Evolutionary conservation across 2,113 vertebrate species (phyloP).

Genomic region (Oryzias woworae): DNA sequence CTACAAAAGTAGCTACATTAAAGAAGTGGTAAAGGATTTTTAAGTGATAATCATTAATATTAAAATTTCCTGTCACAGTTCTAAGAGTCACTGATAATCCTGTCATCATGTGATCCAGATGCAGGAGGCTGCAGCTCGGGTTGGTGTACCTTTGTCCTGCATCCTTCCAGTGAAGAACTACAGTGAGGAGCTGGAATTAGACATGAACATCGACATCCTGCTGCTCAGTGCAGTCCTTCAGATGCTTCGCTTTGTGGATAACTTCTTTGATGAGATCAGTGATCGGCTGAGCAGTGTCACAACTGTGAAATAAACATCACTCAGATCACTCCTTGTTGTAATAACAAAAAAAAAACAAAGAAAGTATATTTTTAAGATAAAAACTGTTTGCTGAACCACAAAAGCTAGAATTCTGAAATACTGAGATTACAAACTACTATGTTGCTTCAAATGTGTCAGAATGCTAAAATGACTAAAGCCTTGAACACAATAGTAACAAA

Average conservation of each 20-base stretch:
- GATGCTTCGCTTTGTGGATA: slow-evolving; percentile 47
- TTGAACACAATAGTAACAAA: no score
- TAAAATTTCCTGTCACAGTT: not conserved
- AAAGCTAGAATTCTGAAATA: no score
- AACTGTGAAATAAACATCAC: no score
- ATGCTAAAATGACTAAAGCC: no score
- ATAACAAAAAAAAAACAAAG: no score
- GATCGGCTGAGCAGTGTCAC: no score
- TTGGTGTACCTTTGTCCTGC: slow-evolving; percentile 46
- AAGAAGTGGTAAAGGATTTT: slow-evolving; percentile 26
- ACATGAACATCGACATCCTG: slow-evolving; percentile 57
- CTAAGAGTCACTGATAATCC: not conserved
- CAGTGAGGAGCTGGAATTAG: slow-evolving; percentile 63
- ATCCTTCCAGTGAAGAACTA: slow-evolving; percentile 67
- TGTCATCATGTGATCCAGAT: slow-evolving; percentile 22
- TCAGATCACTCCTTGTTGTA: no score
- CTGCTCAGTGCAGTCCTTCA: slow-evolving; percentile 47
- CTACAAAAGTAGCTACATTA: slow-evolving; percentile 47
- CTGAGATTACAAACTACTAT: no score
- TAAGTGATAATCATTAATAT: not conserved
- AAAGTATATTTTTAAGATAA: no score
- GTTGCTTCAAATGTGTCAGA: no score
- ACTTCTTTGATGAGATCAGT: slow-evolving; percentile 45
- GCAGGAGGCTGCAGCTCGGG: slow-evolving; percentile 19
- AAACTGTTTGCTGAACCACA: no score